These are phyloP conservation scores for Atopsyche davidsoni DNA, from an alignment of 1,140 invertebrate species.

Conservation along the genomic window DNA sequence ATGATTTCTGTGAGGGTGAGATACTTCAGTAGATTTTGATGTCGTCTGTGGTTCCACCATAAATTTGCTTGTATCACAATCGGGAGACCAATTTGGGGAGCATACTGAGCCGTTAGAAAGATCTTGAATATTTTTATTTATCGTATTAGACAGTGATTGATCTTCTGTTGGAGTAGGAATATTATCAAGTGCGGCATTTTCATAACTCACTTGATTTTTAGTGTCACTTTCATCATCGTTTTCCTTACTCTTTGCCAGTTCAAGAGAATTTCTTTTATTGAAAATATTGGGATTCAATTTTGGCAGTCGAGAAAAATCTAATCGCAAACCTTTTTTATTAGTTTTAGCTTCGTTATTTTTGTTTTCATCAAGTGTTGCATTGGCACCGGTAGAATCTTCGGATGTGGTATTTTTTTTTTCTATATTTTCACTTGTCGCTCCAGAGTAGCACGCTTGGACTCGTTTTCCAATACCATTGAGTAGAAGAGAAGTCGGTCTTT, in stretches of 20 bases:
- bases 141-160: constrained; percentile 3
- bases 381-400: constrained; percentile 34
- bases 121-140: constrained; percentile 7
- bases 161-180: not conserved
- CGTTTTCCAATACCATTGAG: constrained; percentile 44
- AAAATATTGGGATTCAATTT: constrained; percentile 43
- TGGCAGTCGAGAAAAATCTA: constrained; percentile 61
- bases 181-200: not conserved
- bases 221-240: constrained; percentile 5
- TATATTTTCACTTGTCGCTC: constrained; percentile 35
- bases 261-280: constrained; percentile 24
- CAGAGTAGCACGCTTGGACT: constrained; percentile 35
- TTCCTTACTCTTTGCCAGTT: constrained; percentile 22
- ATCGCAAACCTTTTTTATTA: constrained; percentile 53
- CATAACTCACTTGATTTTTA: not conserved
- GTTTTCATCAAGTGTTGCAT: constrained; percentile 30
- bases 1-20: constrained; percentile 34
- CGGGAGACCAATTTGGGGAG: constrained; percentile 28
- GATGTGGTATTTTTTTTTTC: constrained; percentile 30
- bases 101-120: constrained; percentile 12
- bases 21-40: constrained; percentile 5
- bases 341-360: constrained; percentile 34
- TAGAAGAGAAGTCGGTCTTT: constrained; percentile 44
- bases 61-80: constrained; percentile 26
- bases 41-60: constrained; percentile 7